Conservation (phyloP, 2,797 vertebrate species). For the Gadopsis bispinosus region DNA sequence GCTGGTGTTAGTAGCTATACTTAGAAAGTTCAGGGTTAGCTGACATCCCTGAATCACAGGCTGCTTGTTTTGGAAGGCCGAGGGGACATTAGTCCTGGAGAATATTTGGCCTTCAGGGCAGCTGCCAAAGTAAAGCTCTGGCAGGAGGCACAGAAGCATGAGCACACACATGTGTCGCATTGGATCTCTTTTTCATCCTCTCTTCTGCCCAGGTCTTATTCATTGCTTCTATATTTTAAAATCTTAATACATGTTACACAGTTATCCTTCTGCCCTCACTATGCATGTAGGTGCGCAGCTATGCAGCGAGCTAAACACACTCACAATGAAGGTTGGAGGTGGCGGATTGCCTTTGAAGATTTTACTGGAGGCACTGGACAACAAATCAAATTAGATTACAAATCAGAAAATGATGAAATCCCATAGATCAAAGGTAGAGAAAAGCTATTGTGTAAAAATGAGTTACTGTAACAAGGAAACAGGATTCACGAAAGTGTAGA, state of each 20-base stretch:
- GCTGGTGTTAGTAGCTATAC: conserved; percentile 70
- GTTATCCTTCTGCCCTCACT: not conserved
- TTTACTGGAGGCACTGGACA: not conserved
- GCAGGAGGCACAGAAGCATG: conserved; percentile 30
- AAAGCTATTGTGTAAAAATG: not conserved
- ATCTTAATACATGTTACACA: not conserved
- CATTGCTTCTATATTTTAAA: not conserved
- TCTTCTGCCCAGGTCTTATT: not conserved
- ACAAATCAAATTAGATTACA: too few relatives aligned
- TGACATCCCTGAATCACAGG: conserved; percentile 73
- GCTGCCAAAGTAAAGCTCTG: conserved; percentile 79
- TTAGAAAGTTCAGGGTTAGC: conserved; percentile 78
- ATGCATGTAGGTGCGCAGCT: not conserved
- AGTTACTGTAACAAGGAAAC: not conserved
- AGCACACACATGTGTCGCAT: conserved; percentile 11
- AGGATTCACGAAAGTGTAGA: not conserved
- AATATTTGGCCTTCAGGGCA: conserved; percentile 80
- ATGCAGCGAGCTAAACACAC: not conserved
- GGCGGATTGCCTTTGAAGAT: not conserved
- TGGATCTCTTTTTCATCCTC: conserved; percentile 13
- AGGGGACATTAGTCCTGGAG: conserved; percentile 78
- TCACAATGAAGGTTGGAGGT: not conserved
- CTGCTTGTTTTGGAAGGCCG: conserved; percentile 80
- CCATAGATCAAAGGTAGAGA: not conserved
- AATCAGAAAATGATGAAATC: not conserved